phyloP scores from a whole-genome alignment of 2,888 invertebrate species.

The Holacanthella duospinosa region DNA sequence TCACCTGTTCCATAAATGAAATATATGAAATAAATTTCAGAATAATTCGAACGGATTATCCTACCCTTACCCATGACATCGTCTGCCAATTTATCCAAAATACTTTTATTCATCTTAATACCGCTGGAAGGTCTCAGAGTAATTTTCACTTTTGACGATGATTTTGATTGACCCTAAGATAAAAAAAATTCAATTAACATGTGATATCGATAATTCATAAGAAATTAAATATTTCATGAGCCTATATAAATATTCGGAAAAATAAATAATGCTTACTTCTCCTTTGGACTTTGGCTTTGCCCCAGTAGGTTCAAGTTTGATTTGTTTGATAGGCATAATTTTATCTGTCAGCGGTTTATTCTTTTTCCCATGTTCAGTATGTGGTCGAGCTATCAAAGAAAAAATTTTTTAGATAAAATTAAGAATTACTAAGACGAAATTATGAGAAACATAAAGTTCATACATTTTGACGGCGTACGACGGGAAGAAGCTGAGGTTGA shows the following conservation, averaged over 20 bases:
- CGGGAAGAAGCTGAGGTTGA: neutral
- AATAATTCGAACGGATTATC: neutral
- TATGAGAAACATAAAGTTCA: neutral
- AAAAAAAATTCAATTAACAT: neutral
- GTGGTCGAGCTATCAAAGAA: no score
- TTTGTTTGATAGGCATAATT: neutral
- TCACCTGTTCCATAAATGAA: neutral
- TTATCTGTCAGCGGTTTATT: neutral
- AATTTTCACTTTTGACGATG: conserved; percentile 19
- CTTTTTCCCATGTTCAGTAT: neutral
- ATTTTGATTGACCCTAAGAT: neutral
- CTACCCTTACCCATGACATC: conserved; percentile 11
- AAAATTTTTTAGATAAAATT: no score
- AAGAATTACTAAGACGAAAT: no score
- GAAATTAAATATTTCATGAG: neutral
- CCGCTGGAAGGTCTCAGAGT: conserved; percentile 19
- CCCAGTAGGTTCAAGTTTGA: neutral
- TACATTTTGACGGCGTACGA: neutral
- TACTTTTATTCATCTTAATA: conserved; percentile 21
- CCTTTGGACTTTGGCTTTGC: neutral
- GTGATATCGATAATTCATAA: neutral
- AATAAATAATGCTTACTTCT: conserved; percentile 7
- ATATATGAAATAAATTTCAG: neutral
- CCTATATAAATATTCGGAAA: neutral
- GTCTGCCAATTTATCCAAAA: conserved; percentile 23